Conservation (phyloP, 2,797 vertebrate species). For the Gymnocypris eckloni region DNA sequence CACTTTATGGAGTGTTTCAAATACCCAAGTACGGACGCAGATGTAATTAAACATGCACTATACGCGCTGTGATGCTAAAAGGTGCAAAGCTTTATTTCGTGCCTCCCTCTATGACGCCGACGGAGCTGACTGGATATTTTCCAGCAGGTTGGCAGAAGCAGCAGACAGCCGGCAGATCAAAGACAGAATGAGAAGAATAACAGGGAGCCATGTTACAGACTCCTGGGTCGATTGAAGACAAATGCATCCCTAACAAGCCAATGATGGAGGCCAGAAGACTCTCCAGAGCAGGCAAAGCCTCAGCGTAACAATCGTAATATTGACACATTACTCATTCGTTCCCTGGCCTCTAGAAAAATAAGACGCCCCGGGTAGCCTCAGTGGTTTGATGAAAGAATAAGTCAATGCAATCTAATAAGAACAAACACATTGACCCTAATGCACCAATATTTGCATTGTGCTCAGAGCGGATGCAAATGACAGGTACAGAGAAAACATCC, state of each 20-base stretch:
- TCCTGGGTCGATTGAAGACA: constrained; percentile 65
- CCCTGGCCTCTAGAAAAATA: constrained; percentile 66
- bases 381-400: constrained; percentile 43
- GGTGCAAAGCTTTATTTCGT: constrained; percentile 29
- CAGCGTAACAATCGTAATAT: constrained; percentile 73
- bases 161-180: constrained; percentile 58
- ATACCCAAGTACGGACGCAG: not conserved
- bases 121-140: constrained; percentile 19
- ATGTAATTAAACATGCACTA: constrained; percentile 23
- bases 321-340: constrained; percentile 67
- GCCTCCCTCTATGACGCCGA: not conserved
- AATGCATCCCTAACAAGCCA: constrained; percentile 74
- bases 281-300: constrained; percentile 63
- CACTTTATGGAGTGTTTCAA: constrained; percentile 4
- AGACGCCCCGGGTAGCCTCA: constrained; percentile 37
- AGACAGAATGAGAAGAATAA: constrained; percentile 55
- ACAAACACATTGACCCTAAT: constrained; percentile 48
- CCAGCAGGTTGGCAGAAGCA: constrained; percentile 59
- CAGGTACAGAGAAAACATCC: constrained; percentile 21
- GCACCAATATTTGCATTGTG: constrained; percentile 31
- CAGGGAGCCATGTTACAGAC: constrained; percentile 56
- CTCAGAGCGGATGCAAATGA: constrained; percentile 27
- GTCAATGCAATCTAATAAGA: constrained; percentile 43
- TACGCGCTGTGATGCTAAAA: not conserved
- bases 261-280: constrained; percentile 67